Base-by-base conservation (phyloP, 2,888 invertebrate genomes). In the Oxycera nigricornis region DNA sequence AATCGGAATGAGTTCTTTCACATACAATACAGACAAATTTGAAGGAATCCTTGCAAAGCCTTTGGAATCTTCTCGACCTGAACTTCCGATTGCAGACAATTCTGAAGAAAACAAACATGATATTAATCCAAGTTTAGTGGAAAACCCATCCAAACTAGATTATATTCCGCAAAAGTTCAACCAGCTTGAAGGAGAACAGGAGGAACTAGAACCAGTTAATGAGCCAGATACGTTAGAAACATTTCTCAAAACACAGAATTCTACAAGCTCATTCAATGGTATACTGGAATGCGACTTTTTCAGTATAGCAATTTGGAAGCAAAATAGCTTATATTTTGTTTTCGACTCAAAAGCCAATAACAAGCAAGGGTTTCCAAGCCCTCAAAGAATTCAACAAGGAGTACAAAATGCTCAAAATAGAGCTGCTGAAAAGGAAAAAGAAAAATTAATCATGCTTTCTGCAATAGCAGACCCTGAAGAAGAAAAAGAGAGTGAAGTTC, bases 341-440 rank as follows among this genome's bases (percentile, higher is more conserved):
- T 91, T 89, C 72, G 90, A 91, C 78, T 89, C 91, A 0, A 88
- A 89, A 30, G 87, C 87, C 0, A 88, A 89, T 72, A 88, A 89
- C 77, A 87, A 88, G 11, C 84, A 87, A 22, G 91, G 91, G 78
- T 74, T 81, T 78, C 76, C 76, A 4, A 83, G 83, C 0, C 31
- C 72, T 11, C 72, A 77, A 1, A 74, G 80, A 11, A 65, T 79
- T 41, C 72, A 77, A 78, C 61, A 80, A 79, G 77, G 77, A 76
- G 55, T 77, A 78, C 77, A 83, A 65, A 84, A 82, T 50, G 81
- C 81, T 67, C 78, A 78, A 26, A 3, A 46, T 3, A 3, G 46
- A 11, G 3, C 26, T 2, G 52, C 9, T 30, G 46, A 46, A 50
- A 17, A 20, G 24, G 70, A 70, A 70, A 6, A 35, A 65, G 24